Evolutionary conservation across 2,888 invertebrate genomes (phyloP).

Genomic region (Epicampocera succincta): DNA sequence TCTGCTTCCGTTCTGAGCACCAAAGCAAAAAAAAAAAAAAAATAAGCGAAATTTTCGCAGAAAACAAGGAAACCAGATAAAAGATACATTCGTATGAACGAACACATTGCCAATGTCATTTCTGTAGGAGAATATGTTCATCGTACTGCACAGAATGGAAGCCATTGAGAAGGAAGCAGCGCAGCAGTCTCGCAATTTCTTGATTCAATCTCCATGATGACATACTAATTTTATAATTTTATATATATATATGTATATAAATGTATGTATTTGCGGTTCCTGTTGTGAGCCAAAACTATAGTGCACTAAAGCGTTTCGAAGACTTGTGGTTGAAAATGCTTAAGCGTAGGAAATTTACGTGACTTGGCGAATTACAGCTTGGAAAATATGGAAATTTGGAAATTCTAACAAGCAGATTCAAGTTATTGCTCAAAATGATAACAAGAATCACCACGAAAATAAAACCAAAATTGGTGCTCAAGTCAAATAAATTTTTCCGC

Average conservation of each 20-base stretch:
- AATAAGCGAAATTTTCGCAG: background rate
- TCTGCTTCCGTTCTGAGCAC: background rate
- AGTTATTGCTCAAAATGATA: background rate
- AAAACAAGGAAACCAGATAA: background rate
- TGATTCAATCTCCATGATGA: constrained; percentile 46
- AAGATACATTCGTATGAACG: background rate
- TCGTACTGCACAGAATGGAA: background rate
- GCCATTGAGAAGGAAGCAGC: background rate
- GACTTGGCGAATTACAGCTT: constrained; percentile 49
- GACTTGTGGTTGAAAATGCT: constrained; percentile 29
- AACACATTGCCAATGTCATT: constrained; percentile 2
- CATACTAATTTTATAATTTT: constrained; percentile 50
- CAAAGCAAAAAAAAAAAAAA: background rate
- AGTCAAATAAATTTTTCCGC: background rate
- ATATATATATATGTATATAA: constrained; percentile 1
- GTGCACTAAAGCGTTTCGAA: constrained; percentile 42
- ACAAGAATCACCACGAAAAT: background rate
- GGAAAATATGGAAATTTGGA: background rate
- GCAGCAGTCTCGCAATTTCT: constrained; percentile 28
- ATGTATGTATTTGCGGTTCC: background rate
- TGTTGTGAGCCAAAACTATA: background rate
- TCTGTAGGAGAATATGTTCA: background rate
- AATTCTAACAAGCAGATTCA: constrained; percentile 9
- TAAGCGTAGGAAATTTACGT: constrained; percentile 45
- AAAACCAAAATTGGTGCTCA: constrained; percentile 1